These are phyloP conservation scores for Linyphia triangularis DNA, from an alignment of 2,888 invertebrate species.

Conservation along the genomic window DNA sequence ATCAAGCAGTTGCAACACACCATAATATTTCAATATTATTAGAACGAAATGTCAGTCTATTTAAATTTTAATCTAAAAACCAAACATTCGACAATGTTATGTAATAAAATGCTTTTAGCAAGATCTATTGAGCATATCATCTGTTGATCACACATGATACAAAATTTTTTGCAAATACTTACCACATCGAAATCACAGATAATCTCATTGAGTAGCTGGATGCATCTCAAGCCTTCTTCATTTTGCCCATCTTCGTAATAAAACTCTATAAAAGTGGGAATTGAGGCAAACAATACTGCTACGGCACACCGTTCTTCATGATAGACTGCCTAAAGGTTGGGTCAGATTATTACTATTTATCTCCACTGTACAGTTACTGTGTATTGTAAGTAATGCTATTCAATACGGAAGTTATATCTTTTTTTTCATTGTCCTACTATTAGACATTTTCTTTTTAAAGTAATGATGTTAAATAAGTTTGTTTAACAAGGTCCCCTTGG, in stretches of 20 bases:
- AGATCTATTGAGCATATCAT: too few species aligned
- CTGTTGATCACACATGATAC: too few species aligned
- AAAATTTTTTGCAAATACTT: neutral
- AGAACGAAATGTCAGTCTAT: neutral
- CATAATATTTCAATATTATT: neutral
- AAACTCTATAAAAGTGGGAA: conserved; percentile 88
- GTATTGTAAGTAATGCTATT: neutral
- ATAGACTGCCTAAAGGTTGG: conserved; percentile 10
- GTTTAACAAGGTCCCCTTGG: too few species aligned
- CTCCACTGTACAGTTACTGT: too few species aligned
- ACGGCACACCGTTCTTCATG: conserved; percentile 88
- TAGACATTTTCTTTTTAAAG: too few species aligned
- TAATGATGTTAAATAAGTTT: too few species aligned
- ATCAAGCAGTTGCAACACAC: neutral
- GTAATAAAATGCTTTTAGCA: too few species aligned
- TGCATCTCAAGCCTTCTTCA: conserved; percentile 76
- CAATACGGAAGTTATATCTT: too few species aligned
- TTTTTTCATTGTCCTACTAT: too few species aligned
- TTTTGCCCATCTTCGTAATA: conserved; percentile 76
- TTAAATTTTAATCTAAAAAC: too few species aligned
- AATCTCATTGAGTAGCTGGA: conserved; percentile 77
- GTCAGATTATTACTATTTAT: neutral
- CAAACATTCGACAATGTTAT: too few species aligned
- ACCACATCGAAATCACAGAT: conserved; percentile 77
- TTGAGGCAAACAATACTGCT: conserved; percentile 98